Percentiles rank a stretch among this genome's conserved stretches.
phyloP scores from a whole-genome alignment of 2,797 vertebrate genomes.

The Molossus molossus region DNA sequence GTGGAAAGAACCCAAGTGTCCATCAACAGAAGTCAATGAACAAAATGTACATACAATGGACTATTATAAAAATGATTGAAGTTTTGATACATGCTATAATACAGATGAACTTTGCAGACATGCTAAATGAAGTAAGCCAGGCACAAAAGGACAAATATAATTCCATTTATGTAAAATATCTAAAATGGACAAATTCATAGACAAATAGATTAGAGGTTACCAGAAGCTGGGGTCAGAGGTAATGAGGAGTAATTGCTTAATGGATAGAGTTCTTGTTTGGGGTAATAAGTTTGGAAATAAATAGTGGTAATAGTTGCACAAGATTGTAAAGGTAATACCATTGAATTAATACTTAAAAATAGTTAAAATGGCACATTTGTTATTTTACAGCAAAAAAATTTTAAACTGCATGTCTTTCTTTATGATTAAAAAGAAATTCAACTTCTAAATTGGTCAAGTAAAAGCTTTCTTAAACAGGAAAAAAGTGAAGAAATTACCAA shows the following conservation, averaged over 20 bases:
- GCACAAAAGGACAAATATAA: not conserved
- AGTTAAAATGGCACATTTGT: not conserved
- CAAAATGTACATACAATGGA: not conserved
- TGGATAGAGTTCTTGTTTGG: not conserved
- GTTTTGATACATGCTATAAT: not conserved
- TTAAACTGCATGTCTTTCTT: not conserved
- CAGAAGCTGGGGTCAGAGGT: not conserved
- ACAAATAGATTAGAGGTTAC: not conserved
- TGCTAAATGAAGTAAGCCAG: not conserved
- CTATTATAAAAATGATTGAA: not conserved
- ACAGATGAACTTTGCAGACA: not conserved
- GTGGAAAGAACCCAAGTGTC: not conserved
- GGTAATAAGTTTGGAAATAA: not conserved
- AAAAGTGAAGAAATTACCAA: slow-evolving; percentile 2
- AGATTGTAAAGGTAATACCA: not conserved
- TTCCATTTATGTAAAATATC: not conserved
- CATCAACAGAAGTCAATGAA: not conserved
- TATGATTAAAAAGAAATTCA: not conserved
- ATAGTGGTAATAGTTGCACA: not conserved
- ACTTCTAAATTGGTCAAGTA: slow-evolving; percentile 23
- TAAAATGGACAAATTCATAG: not conserved
- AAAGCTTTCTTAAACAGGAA: not conserved
- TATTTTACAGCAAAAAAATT: not conserved
- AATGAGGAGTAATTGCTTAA: not conserved
- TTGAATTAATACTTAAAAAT: not conserved